Base-by-base conservation (phyloP, 2,113 vertebrate genomes). In the Phaethon lepturus region DNA sequence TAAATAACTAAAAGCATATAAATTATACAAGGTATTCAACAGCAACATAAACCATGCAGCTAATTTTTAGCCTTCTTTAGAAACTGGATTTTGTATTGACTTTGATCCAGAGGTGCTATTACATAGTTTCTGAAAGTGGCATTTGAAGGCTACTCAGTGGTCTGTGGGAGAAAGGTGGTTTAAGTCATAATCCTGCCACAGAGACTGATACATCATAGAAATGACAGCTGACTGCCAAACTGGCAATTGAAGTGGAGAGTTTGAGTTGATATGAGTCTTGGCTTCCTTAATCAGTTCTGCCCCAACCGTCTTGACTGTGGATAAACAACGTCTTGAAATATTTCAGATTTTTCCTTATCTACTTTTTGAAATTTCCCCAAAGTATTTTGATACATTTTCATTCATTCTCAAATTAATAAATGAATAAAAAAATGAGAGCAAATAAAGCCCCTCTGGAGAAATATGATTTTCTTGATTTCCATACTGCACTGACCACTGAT, bases 191-290 rank as follows among this genome's bases (percentile, higher is more conserved):
- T 52, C 40, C 16, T 73, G 7, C 11, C 45, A 71, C 35, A 72
- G 20, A 82, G 5, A 11, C 13, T 11, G 13, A 23, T 33, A 45
- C 2, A 0, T 55, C 0, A 0, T 9, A 38, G 49, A 86, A 93
- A 78, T 20, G 35, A 55, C 45, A 80, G 11, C 10, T 53, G 60
- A 60, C 17, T 23, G 11, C 62, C 42, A 87, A 52, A 50, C 11
- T 75, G 24, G 35, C 12, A 64, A 4, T 2, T 85, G 78, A 53
- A 62, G 35, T 40, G 24, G 23, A 82, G 17, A 75, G 44, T 40
- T 3, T 64, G 56, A 93, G 20, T 14, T 55, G 47, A 31, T 35
- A 33, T n/a, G 38, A 72, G 29, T 18, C 7, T 67, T 91, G 33
- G 17, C 26, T 81, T 93, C 31, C 40, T 72, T 25, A 19, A 12